Conservation (phyloP, 2,888 invertebrate genomes). For the Eucera pruinosa region DNA sequence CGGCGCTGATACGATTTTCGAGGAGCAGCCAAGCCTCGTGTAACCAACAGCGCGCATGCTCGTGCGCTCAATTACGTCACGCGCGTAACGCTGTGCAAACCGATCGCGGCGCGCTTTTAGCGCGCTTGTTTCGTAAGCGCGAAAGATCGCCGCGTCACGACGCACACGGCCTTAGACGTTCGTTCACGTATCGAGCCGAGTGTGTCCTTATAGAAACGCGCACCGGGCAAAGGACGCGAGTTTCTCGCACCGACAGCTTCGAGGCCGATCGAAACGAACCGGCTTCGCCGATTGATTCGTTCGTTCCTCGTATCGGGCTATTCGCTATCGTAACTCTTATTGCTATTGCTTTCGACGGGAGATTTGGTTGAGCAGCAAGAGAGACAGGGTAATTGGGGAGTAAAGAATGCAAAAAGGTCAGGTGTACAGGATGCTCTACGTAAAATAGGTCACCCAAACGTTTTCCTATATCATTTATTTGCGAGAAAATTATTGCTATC, state of each 20-base stretch:
- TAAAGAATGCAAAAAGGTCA: not conserved
- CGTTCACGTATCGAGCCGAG: constrained; percentile 13
- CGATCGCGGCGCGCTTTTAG: constrained; percentile 50
- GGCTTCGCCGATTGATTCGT: constrained; percentile 33
- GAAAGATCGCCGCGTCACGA: constrained; percentile 61
- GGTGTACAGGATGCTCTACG: too few relatives aligned
- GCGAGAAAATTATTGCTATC: too few relatives aligned
- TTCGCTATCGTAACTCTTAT: not conserved
- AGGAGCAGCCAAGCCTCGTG: constrained; percentile 26
- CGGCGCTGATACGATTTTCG: constrained; percentile 48
- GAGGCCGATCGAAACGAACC: constrained; percentile 49
- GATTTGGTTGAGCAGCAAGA: too few relatives aligned
- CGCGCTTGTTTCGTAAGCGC: constrained; percentile 65
- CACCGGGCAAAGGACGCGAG: constrained; percentile 64
- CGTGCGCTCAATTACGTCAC: constrained; percentile 71
- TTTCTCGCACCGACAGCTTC: constrained; percentile 59
- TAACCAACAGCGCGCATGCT: constrained; percentile 38
- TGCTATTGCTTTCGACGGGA: not conserved
- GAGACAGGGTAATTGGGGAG: not conserved
- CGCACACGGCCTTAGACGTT: constrained; percentile 68
- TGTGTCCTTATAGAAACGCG: constrained; percentile 49
- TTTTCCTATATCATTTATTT: too few relatives aligned
- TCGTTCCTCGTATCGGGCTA: not conserved
- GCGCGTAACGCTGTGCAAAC: constrained; percentile 63
- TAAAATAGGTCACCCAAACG: too few relatives aligned